Conservation (phyloP, 2,888 invertebrate genomes). For the Meteorus colon region DNA sequence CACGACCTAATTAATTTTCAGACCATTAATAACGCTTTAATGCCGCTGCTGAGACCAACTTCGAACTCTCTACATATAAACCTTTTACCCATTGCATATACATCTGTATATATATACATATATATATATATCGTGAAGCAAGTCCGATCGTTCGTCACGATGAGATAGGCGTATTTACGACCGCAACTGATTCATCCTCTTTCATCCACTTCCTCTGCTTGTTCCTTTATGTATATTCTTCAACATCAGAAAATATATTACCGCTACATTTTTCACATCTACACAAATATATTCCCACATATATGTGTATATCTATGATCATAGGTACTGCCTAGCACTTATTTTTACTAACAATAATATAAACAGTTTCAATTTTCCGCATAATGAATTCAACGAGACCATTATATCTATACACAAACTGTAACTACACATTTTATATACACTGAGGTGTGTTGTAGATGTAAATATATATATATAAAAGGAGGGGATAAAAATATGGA, state of each 20-base stretch:
- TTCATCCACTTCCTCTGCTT: constrained; percentile 34
- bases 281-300: background rate
- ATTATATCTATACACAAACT: constrained; percentile 10
- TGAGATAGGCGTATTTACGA: constrained; percentile 53
- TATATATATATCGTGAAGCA: constrained; percentile 23
- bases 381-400: constrained; percentile 38
- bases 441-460: background rate
- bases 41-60: constrained; percentile 51
- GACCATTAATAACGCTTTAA: constrained; percentile 56
- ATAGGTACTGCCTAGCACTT: background rate
- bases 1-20: constrained; percentile 55
- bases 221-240: constrained; percentile 18
- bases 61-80: constrained; percentile 45
- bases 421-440: background rate
- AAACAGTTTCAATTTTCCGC: constrained; percentile 35
- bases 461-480: no score
- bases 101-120: constrained; percentile 17
- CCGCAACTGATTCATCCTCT: constrained; percentile 42
- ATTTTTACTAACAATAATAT: constrained; percentile 17
- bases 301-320: background rate
- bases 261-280: constrained; percentile 34
- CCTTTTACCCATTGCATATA: constrained; percentile 14
- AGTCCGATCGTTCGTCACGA: constrained; percentile 52
- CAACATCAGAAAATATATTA: constrained; percentile 39
- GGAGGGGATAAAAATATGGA: no score